These are phyloP conservation scores for Caranx melampygus DNA, from an alignment of 2,113 vertebrate genomes.

Conservation along the genomic window DNA sequence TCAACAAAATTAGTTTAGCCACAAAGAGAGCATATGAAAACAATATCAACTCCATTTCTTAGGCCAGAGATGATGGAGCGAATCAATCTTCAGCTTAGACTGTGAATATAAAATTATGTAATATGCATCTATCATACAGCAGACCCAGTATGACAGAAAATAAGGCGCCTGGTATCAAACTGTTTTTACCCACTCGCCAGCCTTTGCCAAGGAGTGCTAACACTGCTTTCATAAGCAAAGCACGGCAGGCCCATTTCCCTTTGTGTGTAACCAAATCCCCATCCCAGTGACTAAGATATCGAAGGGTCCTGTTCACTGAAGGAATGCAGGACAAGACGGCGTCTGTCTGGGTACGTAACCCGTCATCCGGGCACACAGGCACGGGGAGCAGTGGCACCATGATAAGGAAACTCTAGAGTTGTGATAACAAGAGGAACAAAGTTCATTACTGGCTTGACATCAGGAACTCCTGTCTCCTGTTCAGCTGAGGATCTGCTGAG, in stretches of 20 bases:
- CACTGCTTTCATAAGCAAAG: conserved; percentile 61
- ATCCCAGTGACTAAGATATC: conserved; percentile 64
- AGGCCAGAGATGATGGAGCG: not conserved
- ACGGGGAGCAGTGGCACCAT: conserved; percentile 59
- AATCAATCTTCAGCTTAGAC: not conserved
- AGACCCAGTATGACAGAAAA: conserved; percentile 28
- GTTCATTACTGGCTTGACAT: conserved; percentile 72
- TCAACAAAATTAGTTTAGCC: not conserved
- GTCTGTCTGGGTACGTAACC: conserved; percentile 77
- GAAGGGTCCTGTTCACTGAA: conserved; percentile 73
- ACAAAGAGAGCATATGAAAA: conserved; percentile 1
- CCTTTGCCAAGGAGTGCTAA: conserved; percentile 61
- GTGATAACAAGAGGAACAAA: conserved; percentile 76
- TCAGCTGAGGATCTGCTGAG: not conserved
- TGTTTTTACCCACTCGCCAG: conserved; percentile 33
- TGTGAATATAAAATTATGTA: conserved; percentile 13
- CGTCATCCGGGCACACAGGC: conserved; percentile 64
- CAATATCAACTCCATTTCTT: not conserved
- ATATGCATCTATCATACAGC: conserved; percentile 22
- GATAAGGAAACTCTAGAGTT: conserved; percentile 81
- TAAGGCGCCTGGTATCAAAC: conserved; percentile 34
- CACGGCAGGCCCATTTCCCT: conserved; percentile 56
- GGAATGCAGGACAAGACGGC: conserved; percentile 82
- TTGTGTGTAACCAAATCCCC: conserved; percentile 76
- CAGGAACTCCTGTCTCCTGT: conserved; percentile 39